Base-by-base conservation (phyloP, 2,888 invertebrate genomes). In the Caenorhabditis plicata region DNA sequence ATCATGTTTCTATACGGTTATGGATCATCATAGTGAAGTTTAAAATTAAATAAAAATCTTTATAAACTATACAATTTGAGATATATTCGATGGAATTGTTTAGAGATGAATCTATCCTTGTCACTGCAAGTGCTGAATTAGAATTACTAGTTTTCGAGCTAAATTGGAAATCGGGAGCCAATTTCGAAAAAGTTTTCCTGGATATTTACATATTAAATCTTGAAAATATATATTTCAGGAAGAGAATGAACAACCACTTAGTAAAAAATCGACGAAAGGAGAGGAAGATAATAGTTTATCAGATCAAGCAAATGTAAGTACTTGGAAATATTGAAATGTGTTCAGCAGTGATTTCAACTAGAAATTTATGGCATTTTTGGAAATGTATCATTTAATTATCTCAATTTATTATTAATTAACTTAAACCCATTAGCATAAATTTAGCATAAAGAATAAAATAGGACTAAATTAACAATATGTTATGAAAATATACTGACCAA, bases 1-100 rank as follows among this genome's bases (percentile, higher is more conserved):
- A 75, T 90, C 92, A 79, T 96, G 95, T 82, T 96, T 96, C 79
- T 91, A 90, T 82, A 96, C 96, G 3, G 85, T 98, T 43, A 88
- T 91, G 33, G 93, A 91, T 36, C 83, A 83, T 63, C 73, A 82
- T 27, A 81, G 82, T 60, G 84, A 85, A 80, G 93, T 93, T 19
- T n/a, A 15, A n/a, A n/a, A 20, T 41, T 26, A 13, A 22, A 13
- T 40, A 23, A 47, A 27, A 17, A 22, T 44, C n/a, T n/a, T n/a
- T n/a, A n/a, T n/a, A n/a, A n/a, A n/a, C 13, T 42, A 26, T n/a
- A 44, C 29, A 1, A 23, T 31, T 38, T 11, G 33, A 74, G 68
- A 65, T 95, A 20, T 93, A 93, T 90, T 88, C 89, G 36, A 86
- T 94, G 78, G 86, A 87, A 27, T 83, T 94, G 39, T 82, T 90